These are phyloP conservation scores for Agonopterix heracliana DNA, from an alignment of 2,888 invertebrate species.

Conservation along the genomic window DNA sequence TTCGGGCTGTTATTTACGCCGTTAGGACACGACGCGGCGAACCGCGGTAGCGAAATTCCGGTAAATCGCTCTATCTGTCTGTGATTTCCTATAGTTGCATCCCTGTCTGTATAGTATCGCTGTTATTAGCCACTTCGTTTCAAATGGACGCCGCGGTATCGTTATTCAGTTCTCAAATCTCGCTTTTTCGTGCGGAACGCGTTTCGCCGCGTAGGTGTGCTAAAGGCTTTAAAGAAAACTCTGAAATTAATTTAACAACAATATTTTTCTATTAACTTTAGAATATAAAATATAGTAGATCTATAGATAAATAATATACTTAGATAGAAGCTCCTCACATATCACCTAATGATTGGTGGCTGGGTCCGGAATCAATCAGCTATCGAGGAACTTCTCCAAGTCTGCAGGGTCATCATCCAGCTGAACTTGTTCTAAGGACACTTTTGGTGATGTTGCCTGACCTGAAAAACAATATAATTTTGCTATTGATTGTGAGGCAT, in stretches of 20 bases:
- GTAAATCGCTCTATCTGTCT: too few species aligned
- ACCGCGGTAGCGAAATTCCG: too few species aligned
- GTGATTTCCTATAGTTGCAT: too few species aligned
- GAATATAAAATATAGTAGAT: slow-evolving; percentile 36
- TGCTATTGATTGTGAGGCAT: too few species aligned
- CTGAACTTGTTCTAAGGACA: slow-evolving; percentile 60
- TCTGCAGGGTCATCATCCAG: slow-evolving; percentile 51
- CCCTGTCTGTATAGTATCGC: too few species aligned
- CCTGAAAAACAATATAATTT: slow-evolving; percentile 29
- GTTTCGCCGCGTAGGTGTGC: too few species aligned
- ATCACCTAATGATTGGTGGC: slow-evolving; percentile 10
- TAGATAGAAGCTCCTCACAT: slow-evolving; percentile 36
- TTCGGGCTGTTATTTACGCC: slow-evolving; percentile 39
- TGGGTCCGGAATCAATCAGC: slow-evolving; percentile 31
- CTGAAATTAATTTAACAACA: slow-evolving; percentile 21
- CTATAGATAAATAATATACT: slow-evolving; percentile 17
- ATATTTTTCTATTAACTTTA: slow-evolving; percentile 43
- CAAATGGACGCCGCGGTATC: too few species aligned
- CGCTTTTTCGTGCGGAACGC: too few species aligned
- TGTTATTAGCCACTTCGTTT: too few species aligned
- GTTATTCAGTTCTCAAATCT: too few species aligned
- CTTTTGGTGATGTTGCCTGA: slow-evolving; percentile 32
- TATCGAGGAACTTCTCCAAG: slow-evolving; percentile 60
- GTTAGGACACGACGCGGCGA: too few species aligned
- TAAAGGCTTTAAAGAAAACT: slow-evolving; percentile 12